Evolutionary conservation across 2,888 invertebrate species (phyloP).

Genomic region (Drosophila koepferae): DNA sequence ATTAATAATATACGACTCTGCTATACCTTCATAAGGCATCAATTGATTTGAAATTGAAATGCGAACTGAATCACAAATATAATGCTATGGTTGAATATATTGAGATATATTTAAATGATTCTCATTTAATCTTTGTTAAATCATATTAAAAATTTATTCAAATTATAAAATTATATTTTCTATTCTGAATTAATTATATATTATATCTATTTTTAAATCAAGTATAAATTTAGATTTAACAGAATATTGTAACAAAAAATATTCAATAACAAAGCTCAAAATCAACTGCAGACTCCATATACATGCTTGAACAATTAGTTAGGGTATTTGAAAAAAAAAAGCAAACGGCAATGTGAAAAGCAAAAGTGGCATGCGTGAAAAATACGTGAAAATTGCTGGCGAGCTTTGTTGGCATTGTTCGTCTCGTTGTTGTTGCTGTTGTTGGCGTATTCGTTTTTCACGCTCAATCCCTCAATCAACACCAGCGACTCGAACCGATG

Average conservation of each 20-base stretch:
- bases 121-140: no score
- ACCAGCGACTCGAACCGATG: constrained; percentile 40
- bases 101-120: no score
- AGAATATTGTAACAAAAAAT: no score
- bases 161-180: no score
- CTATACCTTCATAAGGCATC: constrained; percentile 14
- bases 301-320: constrained; percentile 5
- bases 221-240: no score
- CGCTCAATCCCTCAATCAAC: constrained; percentile 79
- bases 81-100: no score
- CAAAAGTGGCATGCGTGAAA: constrained; percentile 69
- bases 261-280: no score
- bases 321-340: constrained; percentile 24
- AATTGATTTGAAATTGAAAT: no score
- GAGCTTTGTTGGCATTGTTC: constrained; percentile 6
- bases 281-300: not conserved
- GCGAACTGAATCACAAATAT: no score
- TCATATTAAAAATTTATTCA: not conserved
- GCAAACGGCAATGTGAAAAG: constrained; percentile 53
- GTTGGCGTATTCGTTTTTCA: constrained; percentile 66
- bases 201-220: no score
- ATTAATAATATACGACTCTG: not conserved
- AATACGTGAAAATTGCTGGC: constrained; percentile 72
- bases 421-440: constrained; percentile 22
- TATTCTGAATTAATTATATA: no score